These are phyloP conservation scores for Orchestia grillus DNA, from an alignment of 1,140 invertebrate genomes.

Conservation along the genomic window DNA sequence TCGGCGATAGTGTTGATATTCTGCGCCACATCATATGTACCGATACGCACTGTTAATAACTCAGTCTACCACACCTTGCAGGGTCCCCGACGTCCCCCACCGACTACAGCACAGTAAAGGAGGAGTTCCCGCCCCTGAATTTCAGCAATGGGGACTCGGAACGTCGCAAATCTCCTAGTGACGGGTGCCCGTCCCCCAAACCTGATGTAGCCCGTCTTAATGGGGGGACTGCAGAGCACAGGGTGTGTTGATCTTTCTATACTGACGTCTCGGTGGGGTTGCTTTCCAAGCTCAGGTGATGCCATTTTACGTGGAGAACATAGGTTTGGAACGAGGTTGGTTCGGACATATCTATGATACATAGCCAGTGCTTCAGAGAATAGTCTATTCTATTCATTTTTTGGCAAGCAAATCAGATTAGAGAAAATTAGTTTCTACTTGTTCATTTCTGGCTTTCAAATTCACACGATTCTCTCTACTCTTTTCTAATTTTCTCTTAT, in stretches of 20 bases:
- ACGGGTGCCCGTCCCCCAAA: neutral
- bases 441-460: no score
- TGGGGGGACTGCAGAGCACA: neutral
- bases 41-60: neutral
- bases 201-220: constrained; percentile 8
- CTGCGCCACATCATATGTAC: neutral
- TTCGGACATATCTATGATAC: no score
- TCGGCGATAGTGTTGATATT: neutral
- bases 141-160: constrained; percentile 9
- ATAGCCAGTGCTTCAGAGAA: no score
- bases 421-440: no score
- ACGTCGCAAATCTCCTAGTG: constrained; percentile 16
- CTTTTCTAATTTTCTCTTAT: no score
- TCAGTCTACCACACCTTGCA: neutral
- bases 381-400: no score
- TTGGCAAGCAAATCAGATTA: no score
- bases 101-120: constrained; percentile 36
- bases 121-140: neutral
- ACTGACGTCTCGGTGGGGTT: neutral
- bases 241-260: neutral
- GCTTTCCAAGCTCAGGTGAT: no score
- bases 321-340: no score
- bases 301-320: no score
- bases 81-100: constrained; percentile 9
- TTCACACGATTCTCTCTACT: no score